Base-by-base conservation (phyloP, 2,113 vertebrate genomes). In the Erpornis zantholeuca region DNA sequence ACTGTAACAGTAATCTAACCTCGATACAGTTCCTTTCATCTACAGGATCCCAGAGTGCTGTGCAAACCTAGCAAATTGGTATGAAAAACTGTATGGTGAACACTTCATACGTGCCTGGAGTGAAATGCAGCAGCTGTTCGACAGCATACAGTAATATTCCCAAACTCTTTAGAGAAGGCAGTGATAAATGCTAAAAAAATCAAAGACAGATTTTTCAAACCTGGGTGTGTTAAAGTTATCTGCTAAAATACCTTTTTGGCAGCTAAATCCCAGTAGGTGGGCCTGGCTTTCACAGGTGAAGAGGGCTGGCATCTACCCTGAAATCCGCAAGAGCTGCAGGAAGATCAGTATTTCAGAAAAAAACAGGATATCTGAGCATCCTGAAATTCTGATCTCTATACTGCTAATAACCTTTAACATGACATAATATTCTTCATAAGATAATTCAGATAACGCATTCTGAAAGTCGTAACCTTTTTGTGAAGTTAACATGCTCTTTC, bases 61-160 rank as follows among this genome's bases (percentile, higher is more conserved):
- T 61, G 72, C 64, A 94, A 94, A 94, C 89, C 83, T 56, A 90
- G 50, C 64, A 96, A 96, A 85, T 82, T 92, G 82, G 27, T 93
- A 86, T 86, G 87, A 96, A 96, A 96, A 94, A 70, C 91, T 94
- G n/a, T 69, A 15, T 16, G 82, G 89, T 65, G 87, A 94, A 89
- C 93, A 85, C 81, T 96, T 92, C 73, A 42, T 96, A 71, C 70
- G 89, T 44, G 95, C 90, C 93, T 88, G 90, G 36, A 96, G 87
- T 96, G 93, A 94, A 96, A 95, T 40, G 70, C 90, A 90, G 87
- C 94, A 96, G 95, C 94, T 96, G 91, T 93, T 97, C 12, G 1
- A 66, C 84, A 88, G 72, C 92, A 35, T 17, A 68, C 38, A 92
- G 87, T 72, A 80, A 92, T 94, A 96, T 90, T 70, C 93, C 78